Evolutionary conservation across 1,140 invertebrate genomes (phyloP).

Genomic region (Drosophila nigrodunni): DNA sequence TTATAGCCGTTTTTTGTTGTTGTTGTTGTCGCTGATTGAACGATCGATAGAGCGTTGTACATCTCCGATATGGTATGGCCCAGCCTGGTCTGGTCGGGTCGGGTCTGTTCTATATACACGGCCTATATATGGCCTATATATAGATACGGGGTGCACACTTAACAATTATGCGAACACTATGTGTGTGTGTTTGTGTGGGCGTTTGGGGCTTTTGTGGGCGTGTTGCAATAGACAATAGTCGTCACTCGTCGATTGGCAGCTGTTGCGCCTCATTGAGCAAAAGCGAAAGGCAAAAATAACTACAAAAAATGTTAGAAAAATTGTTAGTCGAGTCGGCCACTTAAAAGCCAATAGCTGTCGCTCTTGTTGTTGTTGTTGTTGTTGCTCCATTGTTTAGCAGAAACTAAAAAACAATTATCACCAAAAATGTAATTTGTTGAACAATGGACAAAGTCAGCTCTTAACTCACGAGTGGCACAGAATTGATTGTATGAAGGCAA

Average conservation of each 20-base stretch:
- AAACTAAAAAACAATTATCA: slow-evolving; percentile 45
- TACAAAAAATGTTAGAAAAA: slow-evolving; percentile 14
- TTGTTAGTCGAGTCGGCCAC: slow-evolving; percentile 45
- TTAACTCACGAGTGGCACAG: not conserved
- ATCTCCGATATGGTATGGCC: slow-evolving; percentile 16
- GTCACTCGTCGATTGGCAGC: slow-evolving; percentile 54
- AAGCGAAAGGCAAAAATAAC: slow-evolving; percentile 65
- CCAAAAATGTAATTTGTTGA: slow-evolving; percentile 28
- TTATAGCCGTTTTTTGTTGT: slow-evolving; percentile 10
- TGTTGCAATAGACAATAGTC: slow-evolving; percentile 42
- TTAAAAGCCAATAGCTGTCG: slow-evolving; percentile 55
- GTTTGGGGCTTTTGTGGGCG: slow-evolving; percentile 2
- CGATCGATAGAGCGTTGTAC: slow-evolving; percentile 70
- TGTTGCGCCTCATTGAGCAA: slow-evolving; percentile 78
- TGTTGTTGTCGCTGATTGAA: slow-evolving; percentile 68
- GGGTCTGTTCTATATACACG: slow-evolving; percentile 18
- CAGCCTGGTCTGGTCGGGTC: not conserved
- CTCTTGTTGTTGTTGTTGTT: slow-evolving; percentile 29
- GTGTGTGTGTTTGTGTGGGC: slow-evolving; percentile 15
- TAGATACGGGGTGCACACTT: slow-evolving; percentile 27
- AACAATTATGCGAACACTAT: slow-evolving; percentile 40
- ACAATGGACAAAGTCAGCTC: not conserved
- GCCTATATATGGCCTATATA: slow-evolving; percentile 45
- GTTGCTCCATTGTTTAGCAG: slow-evolving; percentile 28
- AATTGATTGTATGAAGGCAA: not conserved